phyloP scores from a whole-genome alignment of 2,797 vertebrate species.

The Acanthopagrus latus region DNA sequence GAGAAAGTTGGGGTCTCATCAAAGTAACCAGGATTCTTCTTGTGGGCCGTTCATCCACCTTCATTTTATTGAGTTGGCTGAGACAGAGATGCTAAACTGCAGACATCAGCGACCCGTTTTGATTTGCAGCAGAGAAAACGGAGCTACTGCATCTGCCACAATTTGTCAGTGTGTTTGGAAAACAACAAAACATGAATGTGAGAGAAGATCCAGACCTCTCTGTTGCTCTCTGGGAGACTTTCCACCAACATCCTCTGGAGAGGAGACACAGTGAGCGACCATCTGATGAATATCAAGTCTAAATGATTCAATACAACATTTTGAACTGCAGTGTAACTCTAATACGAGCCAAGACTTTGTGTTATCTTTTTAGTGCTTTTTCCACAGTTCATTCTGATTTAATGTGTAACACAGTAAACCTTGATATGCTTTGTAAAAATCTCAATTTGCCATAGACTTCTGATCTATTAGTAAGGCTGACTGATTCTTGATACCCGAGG shows the following conservation, averaged over 20 bases:
- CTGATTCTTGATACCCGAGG: slow-evolving; percentile 1
- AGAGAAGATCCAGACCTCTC: slow-evolving; percentile 42
- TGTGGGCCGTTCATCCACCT: neutral
- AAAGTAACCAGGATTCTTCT: too few species aligned
- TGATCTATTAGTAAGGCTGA: neutral
- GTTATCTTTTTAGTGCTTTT: slow-evolving; percentile 4
- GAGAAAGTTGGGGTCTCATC: neutral
- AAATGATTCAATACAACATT: slow-evolving; percentile 65
- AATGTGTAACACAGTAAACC: slow-evolving; percentile 9
- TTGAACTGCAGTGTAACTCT: slow-evolving; percentile 39
- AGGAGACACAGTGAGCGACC: slow-evolving; percentile 42
- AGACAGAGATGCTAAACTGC: neutral
- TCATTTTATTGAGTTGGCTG: neutral
- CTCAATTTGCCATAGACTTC: neutral
- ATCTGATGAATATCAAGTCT: slow-evolving; percentile 47
- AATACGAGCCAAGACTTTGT: slow-evolving; percentile 29
- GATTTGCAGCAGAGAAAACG: slow-evolving; percentile 5
- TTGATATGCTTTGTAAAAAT: neutral
- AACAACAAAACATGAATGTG: slow-evolving; percentile 9
- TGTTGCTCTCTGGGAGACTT: slow-evolving; percentile 52
- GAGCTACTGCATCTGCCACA: slow-evolving; percentile 22
- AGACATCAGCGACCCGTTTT: neutral
- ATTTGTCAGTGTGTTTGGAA: slow-evolving; percentile 21
- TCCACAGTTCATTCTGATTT: neutral
- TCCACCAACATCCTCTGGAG: slow-evolving; percentile 57